Evolutionary conservation across 2,113 vertebrate genomes (phyloP).

Genomic region (Toxostoma redivivum): DNA sequence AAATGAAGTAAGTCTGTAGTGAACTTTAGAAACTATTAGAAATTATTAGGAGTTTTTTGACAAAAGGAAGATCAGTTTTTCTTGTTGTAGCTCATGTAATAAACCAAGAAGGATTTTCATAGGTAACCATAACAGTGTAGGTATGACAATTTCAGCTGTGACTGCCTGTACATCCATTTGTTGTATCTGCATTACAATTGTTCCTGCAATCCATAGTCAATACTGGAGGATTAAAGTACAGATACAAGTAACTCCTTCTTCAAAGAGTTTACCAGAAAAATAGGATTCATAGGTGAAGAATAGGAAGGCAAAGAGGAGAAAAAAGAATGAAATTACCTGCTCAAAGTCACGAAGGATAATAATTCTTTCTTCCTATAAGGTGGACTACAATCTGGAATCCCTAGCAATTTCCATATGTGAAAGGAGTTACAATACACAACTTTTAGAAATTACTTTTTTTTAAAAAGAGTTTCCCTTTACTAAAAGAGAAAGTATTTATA

Average conservation of each 20-base stretch:
- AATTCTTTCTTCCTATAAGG: neutral
- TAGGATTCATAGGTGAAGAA: neutral
- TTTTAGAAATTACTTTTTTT: neutral
- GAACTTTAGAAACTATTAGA: neutral
- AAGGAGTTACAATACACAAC: neutral
- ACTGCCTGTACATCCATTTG: neutral
- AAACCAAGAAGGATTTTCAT: neutral
- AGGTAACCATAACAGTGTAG: neutral
- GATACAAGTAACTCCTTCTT: neutral
- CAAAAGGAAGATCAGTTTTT: neutral
- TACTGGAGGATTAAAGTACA: neutral
- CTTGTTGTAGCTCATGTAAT: neutral
- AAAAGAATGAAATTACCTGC: neutral
- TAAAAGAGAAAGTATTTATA: neutral
- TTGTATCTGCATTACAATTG: neutral
- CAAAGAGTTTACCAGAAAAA: neutral
- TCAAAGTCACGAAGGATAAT: neutral
- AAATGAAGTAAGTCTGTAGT: neutral
- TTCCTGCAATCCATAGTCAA: neutral
- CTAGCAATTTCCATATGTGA: neutral
- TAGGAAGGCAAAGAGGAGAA: neutral
- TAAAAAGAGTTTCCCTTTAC: neutral
- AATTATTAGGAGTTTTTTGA: neutral
- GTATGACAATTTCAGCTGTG: neutral
- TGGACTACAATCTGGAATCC: neutral